These are phyloP conservation scores for Paramormyrops kingsleyae DNA, from an alignment of 2,113 vertebrate species.

Conservation along the genomic window DNA sequence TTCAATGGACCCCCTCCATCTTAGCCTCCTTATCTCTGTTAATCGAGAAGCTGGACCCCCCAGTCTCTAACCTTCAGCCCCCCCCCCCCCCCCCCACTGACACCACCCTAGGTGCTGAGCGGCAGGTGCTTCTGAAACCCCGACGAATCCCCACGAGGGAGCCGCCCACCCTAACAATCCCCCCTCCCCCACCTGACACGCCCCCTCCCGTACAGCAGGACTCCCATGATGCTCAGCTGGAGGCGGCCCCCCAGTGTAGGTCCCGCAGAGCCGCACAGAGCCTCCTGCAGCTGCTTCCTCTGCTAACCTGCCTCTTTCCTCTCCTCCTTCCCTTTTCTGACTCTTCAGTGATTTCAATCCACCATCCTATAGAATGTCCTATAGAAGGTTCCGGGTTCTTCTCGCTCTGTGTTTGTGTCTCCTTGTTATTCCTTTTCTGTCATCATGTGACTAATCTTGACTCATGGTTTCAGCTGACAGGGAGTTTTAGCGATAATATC, in stretches of 20 bases:
- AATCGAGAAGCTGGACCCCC: not conserved
- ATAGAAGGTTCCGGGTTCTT: not conserved
- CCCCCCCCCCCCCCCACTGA: not conserved
- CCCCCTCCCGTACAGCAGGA: conserved; percentile 55
- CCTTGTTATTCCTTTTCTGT: not conserved
- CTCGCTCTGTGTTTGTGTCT: not conserved
- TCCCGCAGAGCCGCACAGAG: conserved; percentile 28
- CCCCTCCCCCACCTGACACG: conserved; percentile 69
- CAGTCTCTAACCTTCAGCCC: not conserved
- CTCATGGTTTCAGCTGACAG: not conserved
- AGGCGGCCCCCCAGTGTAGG: conserved; percentile 65
- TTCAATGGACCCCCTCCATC: not conserved
- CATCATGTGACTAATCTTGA: not conserved
- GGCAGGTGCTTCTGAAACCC: conserved; percentile 68
- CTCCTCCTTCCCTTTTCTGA: conserved; percentile 27
- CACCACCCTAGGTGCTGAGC: conserved; percentile 63
- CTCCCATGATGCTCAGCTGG: conserved; percentile 48
- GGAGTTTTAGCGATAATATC: not conserved
- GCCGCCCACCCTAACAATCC: conserved; percentile 61
- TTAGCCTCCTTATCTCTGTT: not conserved
- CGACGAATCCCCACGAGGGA: conserved; percentile 58
- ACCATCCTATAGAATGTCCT: not conserved
- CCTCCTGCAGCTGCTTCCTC: not conserved
- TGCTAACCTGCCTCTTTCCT: not conserved
- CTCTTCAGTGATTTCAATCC: conserved; percentile 33